Evolutionary conservation across 1,140 invertebrate species (phyloP), one percentile per base, ranked within the genome.

Genomic region (Odontomachus brunneus): DNA sequence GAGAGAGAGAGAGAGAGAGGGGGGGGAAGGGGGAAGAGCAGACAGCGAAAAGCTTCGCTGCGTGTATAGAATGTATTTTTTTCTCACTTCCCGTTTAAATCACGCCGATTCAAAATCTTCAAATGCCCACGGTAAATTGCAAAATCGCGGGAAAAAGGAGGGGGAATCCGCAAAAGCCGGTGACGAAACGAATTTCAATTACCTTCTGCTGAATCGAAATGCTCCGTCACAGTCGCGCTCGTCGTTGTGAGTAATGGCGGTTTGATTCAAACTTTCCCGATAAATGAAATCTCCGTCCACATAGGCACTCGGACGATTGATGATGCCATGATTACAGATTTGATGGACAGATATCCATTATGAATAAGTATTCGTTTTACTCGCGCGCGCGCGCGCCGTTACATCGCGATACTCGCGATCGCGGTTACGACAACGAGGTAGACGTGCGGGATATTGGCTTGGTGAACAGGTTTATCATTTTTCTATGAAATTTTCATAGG

Each of bases 141-240:
- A 26, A 60, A 63, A 49, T 57, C 19, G 38, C 71, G 24, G 33
- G 33, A 81, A 72, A 71, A 69, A 44, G 38, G 9, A 11, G 38
- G 26, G 51, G n/a, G 60, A 48, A 82, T n/a, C 53, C 51, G 60
- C 51, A 72, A 78, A 55, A 19, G 4, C 33, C 59, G 44, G 60
- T 82, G 86, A 89, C 81, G 86, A 86, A 88, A 89, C 88, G 87
- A 89, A 86, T 89, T 89, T 81, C 88, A 88, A 89, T 89, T 88
- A 74, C 80, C 84, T 86, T 84, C 76, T 83, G 81, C 55, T 71
- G 84, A 88, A 89, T 89, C 81, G 84, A 83, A 89, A 88, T 74
- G 84, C 72, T 72, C 73, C 74, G 69, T 86, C 87, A 85, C 86
- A 86, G 87, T 82, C 84, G 84, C 71, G 38, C 38, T 3, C 38